phyloP scores from a whole-genome alignment of 35 echinoderm and acorn worm species.

The Anneissia japonica region DNA sequence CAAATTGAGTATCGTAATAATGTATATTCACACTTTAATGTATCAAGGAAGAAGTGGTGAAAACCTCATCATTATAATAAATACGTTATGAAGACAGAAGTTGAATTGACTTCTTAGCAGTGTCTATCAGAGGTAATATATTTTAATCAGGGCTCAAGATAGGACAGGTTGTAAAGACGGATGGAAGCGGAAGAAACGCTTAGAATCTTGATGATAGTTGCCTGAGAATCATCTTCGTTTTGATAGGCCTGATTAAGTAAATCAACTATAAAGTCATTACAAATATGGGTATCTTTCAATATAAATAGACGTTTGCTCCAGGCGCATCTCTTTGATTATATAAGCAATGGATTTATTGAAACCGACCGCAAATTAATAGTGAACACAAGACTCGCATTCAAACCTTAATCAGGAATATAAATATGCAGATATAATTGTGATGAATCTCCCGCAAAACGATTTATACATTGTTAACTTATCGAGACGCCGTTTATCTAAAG shows the following conservation, averaged over 20 bases:
- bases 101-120: no score
- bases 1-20: no score
- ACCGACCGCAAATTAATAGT: no score
- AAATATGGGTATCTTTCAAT: not conserved
- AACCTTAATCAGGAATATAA: not conserved
- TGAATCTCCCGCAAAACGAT: not conserved
- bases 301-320: not conserved
- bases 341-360: not conserved
- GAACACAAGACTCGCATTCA: not conserved
- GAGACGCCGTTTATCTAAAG: not conserved
- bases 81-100: no score
- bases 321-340: not conserved
- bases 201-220: not conserved
- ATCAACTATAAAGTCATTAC: not conserved
- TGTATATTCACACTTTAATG: no score
- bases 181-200: not conserved
- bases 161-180: not conserved
- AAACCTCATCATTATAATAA: no score
- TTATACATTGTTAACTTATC: not conserved
- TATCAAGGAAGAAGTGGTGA: no score
- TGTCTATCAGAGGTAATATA: no score
- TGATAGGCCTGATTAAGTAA: not conserved
- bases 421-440: not conserved
- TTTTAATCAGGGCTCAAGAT: no score
- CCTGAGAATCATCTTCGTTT: not conserved